These are phyloP conservation scores for Aselliscus stoliczkanus DNA, from an alignment of 2,797 vertebrate species.

Conservation along the genomic window DNA sequence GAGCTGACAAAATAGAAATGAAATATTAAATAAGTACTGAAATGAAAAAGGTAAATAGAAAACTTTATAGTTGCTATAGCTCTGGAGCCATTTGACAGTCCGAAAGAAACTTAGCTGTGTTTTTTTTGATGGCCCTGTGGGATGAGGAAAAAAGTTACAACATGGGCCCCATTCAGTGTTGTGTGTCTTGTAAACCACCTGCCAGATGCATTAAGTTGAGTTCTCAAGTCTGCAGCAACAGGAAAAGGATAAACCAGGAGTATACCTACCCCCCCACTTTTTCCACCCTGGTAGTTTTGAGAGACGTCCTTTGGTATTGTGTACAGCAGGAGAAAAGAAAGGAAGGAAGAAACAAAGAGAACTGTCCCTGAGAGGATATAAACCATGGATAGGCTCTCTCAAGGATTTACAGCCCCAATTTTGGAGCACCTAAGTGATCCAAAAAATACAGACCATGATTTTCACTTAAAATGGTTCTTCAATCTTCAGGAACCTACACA, in stretches of 20 bases:
- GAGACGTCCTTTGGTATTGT: background rate
- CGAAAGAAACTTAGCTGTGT: background rate
- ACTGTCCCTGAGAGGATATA: background rate
- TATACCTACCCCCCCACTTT: background rate
- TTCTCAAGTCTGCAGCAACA: background rate
- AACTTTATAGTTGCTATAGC: background rate
- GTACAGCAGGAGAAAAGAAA: background rate
- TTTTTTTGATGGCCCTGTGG: background rate
- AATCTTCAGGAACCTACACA: background rate
- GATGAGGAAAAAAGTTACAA: background rate
- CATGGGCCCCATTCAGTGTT: too few species aligned
- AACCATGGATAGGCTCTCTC: background rate
- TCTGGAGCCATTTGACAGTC: background rate
- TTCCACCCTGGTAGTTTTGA: background rate
- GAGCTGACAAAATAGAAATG: background rate
- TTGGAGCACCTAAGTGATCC: background rate
- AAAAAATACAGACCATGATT: background rate
- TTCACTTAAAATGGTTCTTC: constrained; percentile 18
- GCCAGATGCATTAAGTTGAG: background rate
- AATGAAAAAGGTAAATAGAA: background rate
- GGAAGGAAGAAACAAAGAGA: background rate
- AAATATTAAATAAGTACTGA: background rate
- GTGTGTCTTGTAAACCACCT: background rate
- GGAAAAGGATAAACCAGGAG: background rate
- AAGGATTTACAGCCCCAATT: background rate